Percentiles rank a stretch among this genome's conserved stretches.
Evolutionary conservation across 2,888 invertebrate genomes (phyloP).

Genomic region (Himalopsyche kuldschensis): DNA sequence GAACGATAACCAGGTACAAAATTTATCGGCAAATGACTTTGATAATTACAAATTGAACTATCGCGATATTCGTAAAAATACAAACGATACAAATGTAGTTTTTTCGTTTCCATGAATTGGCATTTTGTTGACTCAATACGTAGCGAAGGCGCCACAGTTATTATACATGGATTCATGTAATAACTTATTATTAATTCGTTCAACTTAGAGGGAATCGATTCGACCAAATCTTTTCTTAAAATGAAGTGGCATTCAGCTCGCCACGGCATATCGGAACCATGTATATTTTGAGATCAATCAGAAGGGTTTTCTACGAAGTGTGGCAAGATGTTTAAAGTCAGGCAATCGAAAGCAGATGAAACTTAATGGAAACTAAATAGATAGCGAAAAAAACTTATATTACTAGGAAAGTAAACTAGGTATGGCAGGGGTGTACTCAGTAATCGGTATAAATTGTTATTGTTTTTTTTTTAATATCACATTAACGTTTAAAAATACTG

Average conservation of each 20-base stretch:
- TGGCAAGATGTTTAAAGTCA: conserved; percentile 28
- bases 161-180: background rate
- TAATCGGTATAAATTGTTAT: background rate
- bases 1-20: too few relatives aligned
- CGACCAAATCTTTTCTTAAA: background rate
- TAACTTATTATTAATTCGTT: background rate
- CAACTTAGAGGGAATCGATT: background rate
- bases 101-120: background rate
- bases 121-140: background rate
- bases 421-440: conserved; percentile 10
- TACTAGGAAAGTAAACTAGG: conserved; percentile 18
- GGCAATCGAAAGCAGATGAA: conserved; percentile 32
- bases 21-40: too few relatives aligned
- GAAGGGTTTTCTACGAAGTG: conserved; percentile 24
- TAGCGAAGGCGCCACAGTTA: background rate
- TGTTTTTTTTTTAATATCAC: too few relatives aligned
- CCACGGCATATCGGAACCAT: background rate
- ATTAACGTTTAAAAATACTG: too few relatives aligned
- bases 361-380: conserved; percentile 37
- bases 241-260: background rate
- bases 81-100: too few relatives aligned
- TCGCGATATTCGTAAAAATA: too few relatives aligned
- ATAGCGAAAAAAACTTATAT: conserved; percentile 31
- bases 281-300: background rate
- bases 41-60: too few relatives aligned